Conservation (phyloP, 2,888 invertebrate species). For the Eretmocerus hayati region DNA sequence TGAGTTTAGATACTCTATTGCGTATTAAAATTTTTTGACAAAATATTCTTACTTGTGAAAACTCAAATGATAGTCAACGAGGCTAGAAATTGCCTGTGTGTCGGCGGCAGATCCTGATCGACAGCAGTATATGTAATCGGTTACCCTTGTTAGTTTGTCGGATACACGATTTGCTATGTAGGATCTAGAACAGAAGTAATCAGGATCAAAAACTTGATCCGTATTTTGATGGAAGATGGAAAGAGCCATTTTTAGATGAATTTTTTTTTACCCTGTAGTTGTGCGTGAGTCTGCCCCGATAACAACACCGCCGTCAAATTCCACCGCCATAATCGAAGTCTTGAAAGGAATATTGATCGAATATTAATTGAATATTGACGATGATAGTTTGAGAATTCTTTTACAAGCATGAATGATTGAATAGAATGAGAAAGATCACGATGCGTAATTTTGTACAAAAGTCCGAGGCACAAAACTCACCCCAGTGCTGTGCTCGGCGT, state of each 20-base stretch:
- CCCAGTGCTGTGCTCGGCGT: constrained; percentile 71
- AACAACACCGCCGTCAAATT: constrained; percentile 83
- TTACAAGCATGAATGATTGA: background rate
- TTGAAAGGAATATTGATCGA: background rate
- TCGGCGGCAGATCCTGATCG: constrained; percentile 97
- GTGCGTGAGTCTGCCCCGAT: constrained; percentile 97
- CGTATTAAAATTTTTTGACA: background rate
- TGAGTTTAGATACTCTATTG: background rate
- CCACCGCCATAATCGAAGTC: background rate
- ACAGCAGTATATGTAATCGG: constrained; percentile 93
- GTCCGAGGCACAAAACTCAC: constrained; percentile 52
- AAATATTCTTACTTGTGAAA: constrained; percentile 72
- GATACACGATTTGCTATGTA: constrained; percentile 94
- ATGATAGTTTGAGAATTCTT: background rate
- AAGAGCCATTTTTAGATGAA: background rate
- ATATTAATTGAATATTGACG: background rate
- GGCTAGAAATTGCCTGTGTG: constrained; percentile 95
- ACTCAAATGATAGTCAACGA: constrained; percentile 87
- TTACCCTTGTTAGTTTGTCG: constrained; percentile 90
- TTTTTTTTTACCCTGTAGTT: constrained; percentile 62
- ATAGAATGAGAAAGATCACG: background rate
- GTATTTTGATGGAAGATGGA: background rate
- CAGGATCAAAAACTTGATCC: too few relatives aligned
- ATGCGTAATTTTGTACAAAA: constrained; percentile 34
- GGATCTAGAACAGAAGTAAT: constrained; percentile 48